Percentiles rank a stretch among this genome's conserved stretches.
Conservation (phyloP, 2,797 vertebrate species). For the Rallus crepitans region DNA sequence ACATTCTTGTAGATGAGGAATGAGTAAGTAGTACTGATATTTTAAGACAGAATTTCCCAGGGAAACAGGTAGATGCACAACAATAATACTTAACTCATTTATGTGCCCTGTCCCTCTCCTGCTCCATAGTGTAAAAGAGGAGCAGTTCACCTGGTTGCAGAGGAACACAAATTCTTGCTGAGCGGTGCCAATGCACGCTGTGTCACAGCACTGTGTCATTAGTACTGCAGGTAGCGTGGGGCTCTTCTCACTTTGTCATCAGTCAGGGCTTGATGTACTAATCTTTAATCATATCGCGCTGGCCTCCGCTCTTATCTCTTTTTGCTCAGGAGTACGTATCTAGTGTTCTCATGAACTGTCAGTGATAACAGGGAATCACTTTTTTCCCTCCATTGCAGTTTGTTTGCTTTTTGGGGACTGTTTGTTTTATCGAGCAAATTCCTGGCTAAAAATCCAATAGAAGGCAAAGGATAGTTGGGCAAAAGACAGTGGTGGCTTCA, state of each 20-base stretch:
- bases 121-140: neutral
- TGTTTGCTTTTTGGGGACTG: conserved; percentile 37
- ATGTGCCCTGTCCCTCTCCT: neutral
- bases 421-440: conserved; percentile 54
- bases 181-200: neutral
- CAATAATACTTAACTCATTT: neutral
- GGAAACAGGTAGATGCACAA: neutral
- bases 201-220: accelerated
- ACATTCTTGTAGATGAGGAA: neutral
- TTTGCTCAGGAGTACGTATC: neutral
- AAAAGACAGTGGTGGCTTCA: conserved; percentile 5
- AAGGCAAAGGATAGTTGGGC: conserved; percentile 13
- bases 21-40: neutral
- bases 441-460: conserved; percentile 21
- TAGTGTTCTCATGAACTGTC: neutral
- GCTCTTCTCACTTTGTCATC: neutral
- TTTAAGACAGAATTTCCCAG: neutral
- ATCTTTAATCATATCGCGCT: neutral
- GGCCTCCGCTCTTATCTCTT: neutral
- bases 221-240: neutral
- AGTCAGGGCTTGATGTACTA: neutral
- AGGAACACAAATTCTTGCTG: neutral
- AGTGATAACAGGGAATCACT: neutral
- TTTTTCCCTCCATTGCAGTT: neutral
- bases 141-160: neutral